These are phyloP conservation scores for Heliconius congener DNA, from an alignment of 1,140 invertebrate species.

Conservation along the genomic window DNA sequence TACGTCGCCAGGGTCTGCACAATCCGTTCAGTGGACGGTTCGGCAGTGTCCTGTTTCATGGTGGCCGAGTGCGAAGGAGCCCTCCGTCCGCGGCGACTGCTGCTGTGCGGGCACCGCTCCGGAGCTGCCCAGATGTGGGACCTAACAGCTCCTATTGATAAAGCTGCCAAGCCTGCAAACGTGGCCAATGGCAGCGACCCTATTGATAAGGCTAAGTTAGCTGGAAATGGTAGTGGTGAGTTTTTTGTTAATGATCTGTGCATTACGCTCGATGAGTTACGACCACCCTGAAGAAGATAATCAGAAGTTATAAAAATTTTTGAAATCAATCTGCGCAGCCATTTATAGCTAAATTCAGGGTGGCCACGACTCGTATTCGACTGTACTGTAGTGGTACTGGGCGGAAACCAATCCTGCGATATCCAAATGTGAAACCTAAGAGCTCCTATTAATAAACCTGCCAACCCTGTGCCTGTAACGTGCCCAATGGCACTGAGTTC, in stretches of 20 bases:
- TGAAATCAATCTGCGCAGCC: no score
- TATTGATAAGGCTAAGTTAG: not conserved
- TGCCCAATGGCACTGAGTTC: no score
- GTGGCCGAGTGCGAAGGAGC: slow-evolving; percentile 98
- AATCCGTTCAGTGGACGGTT: slow-evolving; percentile 96
- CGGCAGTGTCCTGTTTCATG: slow-evolving; percentile 97
- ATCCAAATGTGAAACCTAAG: no score
- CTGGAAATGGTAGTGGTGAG: not conserved
- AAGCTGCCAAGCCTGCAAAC: slow-evolving; percentile 83
- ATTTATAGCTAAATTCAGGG: no score
- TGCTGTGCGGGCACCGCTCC: slow-evolving; percentile 97
- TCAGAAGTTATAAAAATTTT: no score
- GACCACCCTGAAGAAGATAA: no score
- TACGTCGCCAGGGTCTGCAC: slow-evolving; percentile 90
- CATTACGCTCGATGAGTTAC: no score
- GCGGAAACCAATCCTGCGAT: no score
- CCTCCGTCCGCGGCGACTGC: slow-evolving; percentile 92
- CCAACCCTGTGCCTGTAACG: no score
- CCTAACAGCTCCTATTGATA: slow-evolving; percentile 95
- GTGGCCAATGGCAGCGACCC: slow-evolving; percentile 29
- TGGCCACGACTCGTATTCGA: no score
- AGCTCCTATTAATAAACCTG: no score
- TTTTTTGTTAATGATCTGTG: not conserved
- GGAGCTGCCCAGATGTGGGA: slow-evolving; percentile 99
- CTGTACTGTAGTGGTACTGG: no score